Evolutionary conservation across 2,888 invertebrate species (phyloP).

Genomic region (Hemithea aestivaria): DNA sequence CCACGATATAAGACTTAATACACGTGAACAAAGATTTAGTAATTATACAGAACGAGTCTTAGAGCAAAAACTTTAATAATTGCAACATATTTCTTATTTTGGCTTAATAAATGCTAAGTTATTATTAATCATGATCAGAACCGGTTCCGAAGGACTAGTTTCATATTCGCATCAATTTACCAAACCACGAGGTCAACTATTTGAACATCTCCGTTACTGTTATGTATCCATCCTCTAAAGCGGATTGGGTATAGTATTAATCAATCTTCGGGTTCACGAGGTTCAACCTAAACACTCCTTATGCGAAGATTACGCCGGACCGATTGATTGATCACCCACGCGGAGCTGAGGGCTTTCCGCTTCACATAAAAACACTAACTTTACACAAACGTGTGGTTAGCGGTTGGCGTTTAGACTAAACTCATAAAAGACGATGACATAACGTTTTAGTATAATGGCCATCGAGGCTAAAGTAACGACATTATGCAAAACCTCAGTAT

Average conservation of each 20-base stretch:
- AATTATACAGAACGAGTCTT: too few species aligned
- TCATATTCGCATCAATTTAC: background rate
- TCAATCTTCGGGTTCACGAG: slow-evolving; percentile 20
- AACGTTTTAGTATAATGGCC: slow-evolving; percentile 23
- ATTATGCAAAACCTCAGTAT: slow-evolving; percentile 24
- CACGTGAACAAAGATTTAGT: too few species aligned
- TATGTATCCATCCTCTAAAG: slow-evolving; percentile 12
- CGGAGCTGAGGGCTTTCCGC: slow-evolving; percentile 1
- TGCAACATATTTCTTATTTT: too few species aligned
- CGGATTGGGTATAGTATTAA: slow-evolving; percentile 15
- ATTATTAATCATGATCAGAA: background rate
- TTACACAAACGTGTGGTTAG: slow-evolving; percentile 5
- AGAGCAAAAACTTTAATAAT: too few species aligned
- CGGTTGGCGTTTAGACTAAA: slow-evolving; percentile 5
- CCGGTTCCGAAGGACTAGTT: slow-evolving; percentile 2
- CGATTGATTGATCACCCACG: slow-evolving; percentile 22
- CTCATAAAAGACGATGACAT: slow-evolving; percentile 23
- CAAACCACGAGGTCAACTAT: background rate
- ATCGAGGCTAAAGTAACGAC: slow-evolving; percentile 26
- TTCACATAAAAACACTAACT: slow-evolving; percentile 9
- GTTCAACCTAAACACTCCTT: slow-evolving; percentile 18
- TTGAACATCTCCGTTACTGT: slow-evolving; percentile 5
- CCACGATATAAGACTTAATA: too few species aligned
- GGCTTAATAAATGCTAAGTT: background rate
- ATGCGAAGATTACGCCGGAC: slow-evolving; percentile 17